These are phyloP conservation scores for Dynastes tityus DNA, from an alignment of 2,888 invertebrate species.

Conservation along the genomic window DNA sequence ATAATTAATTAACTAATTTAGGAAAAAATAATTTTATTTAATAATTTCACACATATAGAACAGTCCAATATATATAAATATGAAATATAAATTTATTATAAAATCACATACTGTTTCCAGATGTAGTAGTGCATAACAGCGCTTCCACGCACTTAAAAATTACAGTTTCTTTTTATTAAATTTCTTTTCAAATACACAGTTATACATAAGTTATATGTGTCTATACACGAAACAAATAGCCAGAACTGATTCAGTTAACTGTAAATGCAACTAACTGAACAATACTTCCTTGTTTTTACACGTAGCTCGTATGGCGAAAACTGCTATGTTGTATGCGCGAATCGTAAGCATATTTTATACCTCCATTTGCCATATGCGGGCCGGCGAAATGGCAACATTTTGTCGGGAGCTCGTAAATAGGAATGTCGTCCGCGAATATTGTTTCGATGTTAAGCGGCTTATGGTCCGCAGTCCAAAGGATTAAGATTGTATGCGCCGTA, in stretches of 20 bases:
- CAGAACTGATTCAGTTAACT: constrained; percentile 32
- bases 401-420: background rate
- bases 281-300: constrained; percentile 24
- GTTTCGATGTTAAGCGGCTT: constrained; percentile 15
- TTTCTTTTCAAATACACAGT: constrained; percentile 17
- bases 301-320: no score
- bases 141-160: background rate
- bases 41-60: no score
- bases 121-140: constrained; percentile 1
- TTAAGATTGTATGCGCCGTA: background rate
- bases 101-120: background rate
- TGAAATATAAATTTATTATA: no score
- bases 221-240: constrained; percentile 11
- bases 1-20: no score
- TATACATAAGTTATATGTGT: background rate
- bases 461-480: constrained; percentile 9
- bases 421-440: constrained; percentile 21
- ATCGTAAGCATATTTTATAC: background rate
- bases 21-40: no score
- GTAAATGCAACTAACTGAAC: constrained; percentile 13
- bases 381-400: constrained; percentile 13
- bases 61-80: no score
- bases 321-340: background rate
- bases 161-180: background rate
- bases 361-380: constrained; percentile 6